These are phyloP conservation scores for Apodemus speciosus DNA, from an alignment of 2,113 vertebrate species.

Conservation along the genomic window DNA sequence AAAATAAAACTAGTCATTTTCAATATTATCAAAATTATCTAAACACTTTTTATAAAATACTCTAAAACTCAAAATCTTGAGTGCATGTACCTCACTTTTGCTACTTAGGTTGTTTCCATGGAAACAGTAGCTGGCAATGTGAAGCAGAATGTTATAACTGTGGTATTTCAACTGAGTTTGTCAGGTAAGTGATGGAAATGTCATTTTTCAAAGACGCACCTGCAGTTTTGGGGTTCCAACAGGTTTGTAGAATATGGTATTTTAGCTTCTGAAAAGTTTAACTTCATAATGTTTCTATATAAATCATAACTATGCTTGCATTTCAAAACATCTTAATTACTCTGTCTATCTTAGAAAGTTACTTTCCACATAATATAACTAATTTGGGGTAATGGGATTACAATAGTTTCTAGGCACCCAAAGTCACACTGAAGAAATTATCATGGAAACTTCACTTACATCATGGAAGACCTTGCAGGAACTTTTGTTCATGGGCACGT, in stretches of 20 bases:
- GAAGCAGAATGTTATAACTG: conserved; percentile 69
- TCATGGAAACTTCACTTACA: conserved; percentile 32
- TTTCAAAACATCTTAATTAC: conserved; percentile 67
- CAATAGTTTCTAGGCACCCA: not conserved
- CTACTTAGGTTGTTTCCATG: conserved; percentile 56
- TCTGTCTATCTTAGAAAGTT: conserved; percentile 63
- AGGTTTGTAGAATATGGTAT: conserved; percentile 61
- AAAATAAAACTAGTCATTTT: not conserved
- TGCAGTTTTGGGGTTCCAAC: conserved; percentile 73
- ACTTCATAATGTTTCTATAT: conserved; percentile 63
- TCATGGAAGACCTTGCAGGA: not conserved
- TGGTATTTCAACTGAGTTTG: conserved; percentile 74
- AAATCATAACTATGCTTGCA: conserved; percentile 60
- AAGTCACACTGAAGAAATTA: conserved; percentile 48
- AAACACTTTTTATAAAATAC: conserved; percentile 45
- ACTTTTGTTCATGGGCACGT: not conserved
- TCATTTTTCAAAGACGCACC: conserved; percentile 77
- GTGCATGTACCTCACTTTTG: conserved; percentile 51
- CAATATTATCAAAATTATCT: not conserved
- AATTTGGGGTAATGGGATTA: conserved; percentile 24
- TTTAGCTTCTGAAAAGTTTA: conserved; percentile 68
- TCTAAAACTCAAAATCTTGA: conserved; percentile 54
- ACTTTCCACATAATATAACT: conserved; percentile 57
- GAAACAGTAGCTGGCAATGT: conserved; percentile 66
- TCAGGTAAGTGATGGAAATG: conserved; percentile 74